A percentile compares a stretch with the other conserved stretches of the same genome.
phyloP scores from a whole-genome alignment of 1,140 invertebrate species.

The Papilio polyxenes region DNA sequence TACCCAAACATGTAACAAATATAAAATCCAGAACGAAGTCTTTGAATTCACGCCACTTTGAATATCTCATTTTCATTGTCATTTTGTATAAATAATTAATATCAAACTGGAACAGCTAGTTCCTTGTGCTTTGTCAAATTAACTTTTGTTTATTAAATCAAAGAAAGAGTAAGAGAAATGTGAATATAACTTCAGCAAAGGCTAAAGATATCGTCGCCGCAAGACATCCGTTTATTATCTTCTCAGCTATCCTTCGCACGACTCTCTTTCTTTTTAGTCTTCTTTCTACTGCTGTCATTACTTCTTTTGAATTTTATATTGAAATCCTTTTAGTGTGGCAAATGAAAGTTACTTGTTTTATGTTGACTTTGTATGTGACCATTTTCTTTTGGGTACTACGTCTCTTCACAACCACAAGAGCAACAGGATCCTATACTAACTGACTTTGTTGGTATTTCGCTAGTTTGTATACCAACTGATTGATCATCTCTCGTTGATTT shows the following conservation, averaged over 20 bases:
- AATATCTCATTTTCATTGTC: not conserved
- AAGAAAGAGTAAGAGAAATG: constrained; percentile 39
- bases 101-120: not conserved
- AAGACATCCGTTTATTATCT: constrained; percentile 57
- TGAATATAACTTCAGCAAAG: constrained; percentile 58
- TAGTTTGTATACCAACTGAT: constrained; percentile 47
- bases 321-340: not conserved
- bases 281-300: constrained; percentile 58
- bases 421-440: constrained; percentile 56
- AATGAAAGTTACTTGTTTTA: not conserved
- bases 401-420: constrained; percentile 43
- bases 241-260: constrained; percentile 58
- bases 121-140: not conserved
- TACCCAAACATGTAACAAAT: not conserved
- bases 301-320: constrained; percentile 27
- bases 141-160: not conserved
- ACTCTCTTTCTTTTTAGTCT: constrained; percentile 53
- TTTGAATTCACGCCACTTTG: constrained; percentile 7
- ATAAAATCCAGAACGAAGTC: constrained; percentile 19
- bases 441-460: constrained; percentile 47
- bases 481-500: constrained; percentile 30
- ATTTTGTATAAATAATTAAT: not conserved
- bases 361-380: constrained; percentile 33
- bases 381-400: constrained; percentile 27
- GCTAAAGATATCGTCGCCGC: constrained; percentile 59